phyloP scores from a whole-genome alignment of 1,140 invertebrate genomes.

The Platyura marginata region DNA sequence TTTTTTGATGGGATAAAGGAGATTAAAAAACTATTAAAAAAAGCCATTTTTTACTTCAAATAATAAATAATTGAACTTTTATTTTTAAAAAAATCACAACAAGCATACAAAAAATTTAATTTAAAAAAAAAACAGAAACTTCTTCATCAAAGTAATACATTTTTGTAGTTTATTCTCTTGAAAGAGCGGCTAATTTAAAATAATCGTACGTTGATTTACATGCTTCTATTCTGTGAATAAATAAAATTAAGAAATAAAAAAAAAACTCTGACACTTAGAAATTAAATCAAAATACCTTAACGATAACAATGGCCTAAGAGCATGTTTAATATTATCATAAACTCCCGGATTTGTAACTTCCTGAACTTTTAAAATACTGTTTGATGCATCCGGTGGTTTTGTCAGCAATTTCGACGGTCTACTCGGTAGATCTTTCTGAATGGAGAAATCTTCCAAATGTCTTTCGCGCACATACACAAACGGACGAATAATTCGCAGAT shows the following conservation, averaged over 20 bases:
- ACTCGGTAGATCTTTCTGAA: conserved; percentile 42
- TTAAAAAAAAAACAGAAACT: too few species aligned
- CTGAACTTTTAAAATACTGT: conserved; percentile 12
- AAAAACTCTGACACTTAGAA: background rate
- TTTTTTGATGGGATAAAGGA: too few species aligned
- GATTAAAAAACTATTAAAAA: too few species aligned
- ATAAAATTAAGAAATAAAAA: background rate
- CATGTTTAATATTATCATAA: conserved; percentile 3
- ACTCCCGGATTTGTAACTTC: conserved; percentile 1
- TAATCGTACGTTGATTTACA: background rate
- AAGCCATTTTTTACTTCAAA: too few species aligned
- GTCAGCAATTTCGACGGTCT: conserved; percentile 18
- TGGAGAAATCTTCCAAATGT: conserved; percentile 45
- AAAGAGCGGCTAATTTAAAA: background rate
- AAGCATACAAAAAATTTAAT: too few species aligned
- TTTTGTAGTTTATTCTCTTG: conserved; percentile 2
- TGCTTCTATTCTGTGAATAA: background rate
- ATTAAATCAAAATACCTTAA: background rate
- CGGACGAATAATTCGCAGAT: conserved; percentile 68
- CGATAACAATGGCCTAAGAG: background rate
- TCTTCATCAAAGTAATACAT: too few species aligned
- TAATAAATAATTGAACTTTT: too few species aligned
- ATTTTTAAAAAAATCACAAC: too few species aligned
- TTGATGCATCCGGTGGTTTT: conserved; percentile 12
- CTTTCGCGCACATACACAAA: conserved; percentile 75